Percentiles rank a stretch among this genome's conserved stretches.
phyloP scores from a whole-genome alignment of 2,888 invertebrate species.

The Stratiomys singularior region DNA sequence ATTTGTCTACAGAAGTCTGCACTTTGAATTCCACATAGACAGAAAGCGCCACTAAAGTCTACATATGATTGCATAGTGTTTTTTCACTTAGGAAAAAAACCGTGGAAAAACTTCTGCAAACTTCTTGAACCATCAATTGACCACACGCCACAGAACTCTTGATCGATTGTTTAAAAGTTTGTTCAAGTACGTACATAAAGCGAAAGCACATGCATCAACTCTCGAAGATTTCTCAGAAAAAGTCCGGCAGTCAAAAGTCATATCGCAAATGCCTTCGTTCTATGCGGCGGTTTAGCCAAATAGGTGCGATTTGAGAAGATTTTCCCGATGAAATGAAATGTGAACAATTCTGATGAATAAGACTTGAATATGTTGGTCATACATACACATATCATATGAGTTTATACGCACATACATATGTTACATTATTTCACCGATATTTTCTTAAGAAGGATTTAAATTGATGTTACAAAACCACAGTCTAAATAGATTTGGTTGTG shows the following conservation, averaged over 20 bases:
- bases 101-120: background rate
- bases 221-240: background rate
- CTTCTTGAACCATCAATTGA: slow-evolving; percentile 4
- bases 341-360: too few relatives aligned
- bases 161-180: background rate
- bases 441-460: background rate
- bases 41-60: too few relatives aligned
- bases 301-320: background rate
- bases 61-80: too few relatives aligned
- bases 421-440: background rate
- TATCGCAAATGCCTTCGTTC: background rate
- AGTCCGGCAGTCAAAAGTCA: background rate
- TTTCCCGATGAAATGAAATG: background rate
- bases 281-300: background rate
- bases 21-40: too few relatives aligned
- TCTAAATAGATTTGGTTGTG: background rate
- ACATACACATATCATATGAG: background rate
- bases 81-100: too few relatives aligned
- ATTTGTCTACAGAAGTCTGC: too few relatives aligned
- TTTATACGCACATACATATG: background rate
- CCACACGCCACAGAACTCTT: background rate
- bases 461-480: background rate
- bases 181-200: background rate
- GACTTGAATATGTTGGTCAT: too few relatives aligned
- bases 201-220: background rate